Conservation (phyloP, 1,140 invertebrate genomes). For the Heliconius hermathena region DNA sequence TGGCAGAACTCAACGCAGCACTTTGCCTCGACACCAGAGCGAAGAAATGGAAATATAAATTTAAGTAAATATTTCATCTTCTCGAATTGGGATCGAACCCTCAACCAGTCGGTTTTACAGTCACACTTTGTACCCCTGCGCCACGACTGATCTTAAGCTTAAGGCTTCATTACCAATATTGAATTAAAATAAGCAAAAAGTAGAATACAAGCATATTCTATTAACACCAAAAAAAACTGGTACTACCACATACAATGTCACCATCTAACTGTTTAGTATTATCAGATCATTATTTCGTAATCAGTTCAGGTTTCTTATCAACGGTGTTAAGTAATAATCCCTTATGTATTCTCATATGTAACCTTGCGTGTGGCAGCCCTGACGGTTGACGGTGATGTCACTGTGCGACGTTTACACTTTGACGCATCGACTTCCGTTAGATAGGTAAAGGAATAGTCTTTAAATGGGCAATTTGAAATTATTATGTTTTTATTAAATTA, state of each 20-base stretch:
- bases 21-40: no score
- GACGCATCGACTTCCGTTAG: conserved; percentile 6
- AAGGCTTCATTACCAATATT: no score
- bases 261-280: conserved; percentile 23
- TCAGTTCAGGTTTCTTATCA: conserved; percentile 34
- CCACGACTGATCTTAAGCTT: no score
- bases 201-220: neutral
- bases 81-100: no score
- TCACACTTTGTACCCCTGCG: no score
- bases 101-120: no score
- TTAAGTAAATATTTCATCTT: no score
- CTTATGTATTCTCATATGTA: conserved; percentile 14
- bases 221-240: neutral
- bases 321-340: conserved; percentile 26
- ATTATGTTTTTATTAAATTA: no score
- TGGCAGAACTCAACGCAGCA: no score
- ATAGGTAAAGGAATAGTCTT: neutral
- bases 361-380: conserved; percentile 26
- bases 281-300: conserved; percentile 29
- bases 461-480: neutral
- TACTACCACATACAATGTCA: neutral
- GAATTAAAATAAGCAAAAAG: neutral
- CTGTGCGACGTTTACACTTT: conserved; percentile 20
- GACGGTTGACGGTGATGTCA: conserved; percentile 16
- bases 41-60: no score